Base-by-base conservation (phyloP, 2,797 vertebrate genomes). In the Typhlichthys subterraneus region DNA sequence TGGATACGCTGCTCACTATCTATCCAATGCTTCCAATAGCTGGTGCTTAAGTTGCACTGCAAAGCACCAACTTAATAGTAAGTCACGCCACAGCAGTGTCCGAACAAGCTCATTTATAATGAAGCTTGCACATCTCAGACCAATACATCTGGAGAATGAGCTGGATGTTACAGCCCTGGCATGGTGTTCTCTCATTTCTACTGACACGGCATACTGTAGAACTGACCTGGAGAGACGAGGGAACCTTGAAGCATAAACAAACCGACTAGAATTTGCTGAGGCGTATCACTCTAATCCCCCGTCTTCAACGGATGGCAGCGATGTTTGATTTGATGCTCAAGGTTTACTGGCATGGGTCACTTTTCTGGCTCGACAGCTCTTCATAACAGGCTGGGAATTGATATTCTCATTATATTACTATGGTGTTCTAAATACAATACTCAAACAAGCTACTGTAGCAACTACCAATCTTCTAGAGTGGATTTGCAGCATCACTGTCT, bases 241-340 rank as follows among this genome's bases (percentile, higher is more conserved):
- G 15, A 3, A 63, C 51, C 57, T 66, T 48, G 47, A 63, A 31
- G 59, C 10, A 48, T 10, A 42, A 46, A 42, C 47, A 45, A 14
- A 14, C 12, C 7, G 45, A 31, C 8, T 38, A 38, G 1, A 63
- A 67, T 76, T 70, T 70, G 64, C n/a, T 57, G 19, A 62, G 50
- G 72, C 61, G 33, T 66, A 73, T 71, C 65, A 66, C 42, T 67
- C 57, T 61, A 69, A 61, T 33, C 31, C 61, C n/a, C 17, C 65
- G 23, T 23, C 23, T 23, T 70, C 72, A 57, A 79, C 23, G 61
- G 64, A 70, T 63, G 57, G 45, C 48, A 23, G 23, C 48, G 56
- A 64, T 79, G 70, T 59, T 59, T 57, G 45, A 64, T 69, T 68
- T 48, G 69, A 70, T 61, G 66, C 58, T 42, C 64, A 46, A 12